These are phyloP conservation scores for Achlya flavicornis DNA, from an alignment of 2,888 invertebrate genomes.

Conservation along the genomic window DNA sequence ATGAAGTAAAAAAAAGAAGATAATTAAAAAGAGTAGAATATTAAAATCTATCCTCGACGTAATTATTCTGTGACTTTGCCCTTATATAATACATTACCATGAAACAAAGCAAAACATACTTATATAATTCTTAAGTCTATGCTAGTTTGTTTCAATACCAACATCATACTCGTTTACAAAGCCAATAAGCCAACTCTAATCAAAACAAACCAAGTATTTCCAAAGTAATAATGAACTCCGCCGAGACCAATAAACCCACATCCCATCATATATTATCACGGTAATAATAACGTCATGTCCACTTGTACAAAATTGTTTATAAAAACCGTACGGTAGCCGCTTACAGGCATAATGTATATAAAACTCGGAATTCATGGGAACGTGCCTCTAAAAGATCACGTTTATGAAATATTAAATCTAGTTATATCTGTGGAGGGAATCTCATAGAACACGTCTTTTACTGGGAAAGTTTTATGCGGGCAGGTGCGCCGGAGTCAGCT, in stretches of 20 bases:
- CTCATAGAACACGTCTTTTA: conserved; percentile 53
- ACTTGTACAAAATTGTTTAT: neutral
- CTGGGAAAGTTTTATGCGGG: conserved; percentile 58
- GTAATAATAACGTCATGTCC: conserved; percentile 9
- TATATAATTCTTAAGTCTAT: neutral
- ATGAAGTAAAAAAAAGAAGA: neutral
- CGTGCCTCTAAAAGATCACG: conserved; percentile 71
- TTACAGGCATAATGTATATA: conserved; percentile 13
- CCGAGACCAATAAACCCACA: neutral
- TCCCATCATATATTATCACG: conserved; percentile 1
- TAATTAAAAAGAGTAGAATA: no score
- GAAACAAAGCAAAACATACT: no score
- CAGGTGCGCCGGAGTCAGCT: conserved; percentile 63
- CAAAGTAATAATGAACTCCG: conserved; percentile 4
- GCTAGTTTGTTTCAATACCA: neutral
- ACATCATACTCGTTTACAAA: neutral
- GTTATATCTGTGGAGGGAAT: conserved; percentile 64
- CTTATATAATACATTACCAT: neutral
- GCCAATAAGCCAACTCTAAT: conserved; percentile 1
- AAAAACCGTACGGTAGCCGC: conserved; percentile 9
- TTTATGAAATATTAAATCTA: conserved; percentile 81
- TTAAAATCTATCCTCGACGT: no score
- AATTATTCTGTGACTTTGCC: no score
- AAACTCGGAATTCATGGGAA: conserved; percentile 60
- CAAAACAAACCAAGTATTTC: conserved; percentile 7